These are phyloP conservation scores for Cirrhinus mrigala DNA, from an alignment of 2,797 vertebrate genomes.

Conservation along the genomic window DNA sequence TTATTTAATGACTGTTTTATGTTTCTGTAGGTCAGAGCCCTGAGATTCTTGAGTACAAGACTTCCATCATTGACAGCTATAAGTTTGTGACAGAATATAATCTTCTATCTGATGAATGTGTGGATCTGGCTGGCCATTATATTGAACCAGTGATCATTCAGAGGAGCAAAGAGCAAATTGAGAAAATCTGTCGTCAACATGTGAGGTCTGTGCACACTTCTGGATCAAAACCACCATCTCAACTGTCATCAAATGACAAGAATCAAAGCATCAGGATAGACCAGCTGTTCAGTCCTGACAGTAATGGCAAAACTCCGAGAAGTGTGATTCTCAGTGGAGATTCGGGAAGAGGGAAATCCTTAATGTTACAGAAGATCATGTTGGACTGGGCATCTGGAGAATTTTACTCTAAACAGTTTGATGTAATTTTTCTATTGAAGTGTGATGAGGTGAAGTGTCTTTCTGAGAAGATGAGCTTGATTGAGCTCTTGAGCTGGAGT, in stretches of 20 bases:
- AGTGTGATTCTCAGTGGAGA: too few relatives aligned
- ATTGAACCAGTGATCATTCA: slow-evolving; percentile 34
- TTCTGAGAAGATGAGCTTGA: neutral
- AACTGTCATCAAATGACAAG: neutral
- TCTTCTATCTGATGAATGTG: neutral
- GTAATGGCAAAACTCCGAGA: too few relatives aligned
- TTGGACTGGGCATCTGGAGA: too few relatives aligned
- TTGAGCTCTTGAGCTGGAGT: slow-evolving; percentile 26
- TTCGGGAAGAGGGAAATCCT: too few relatives aligned
- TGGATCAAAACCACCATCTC: neutral
- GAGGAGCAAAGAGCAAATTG: neutral
- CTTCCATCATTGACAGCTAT: neutral
- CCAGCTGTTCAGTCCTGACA: too few relatives aligned
- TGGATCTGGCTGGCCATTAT: neutral
- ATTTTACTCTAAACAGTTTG: neutral
- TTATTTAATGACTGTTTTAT: too few relatives aligned
- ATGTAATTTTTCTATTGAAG: slow-evolving; percentile 20
- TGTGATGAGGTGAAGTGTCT: slow-evolving; percentile 30
- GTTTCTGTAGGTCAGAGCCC: too few relatives aligned
- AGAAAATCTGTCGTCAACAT: neutral
- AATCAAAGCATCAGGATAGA: neutral
- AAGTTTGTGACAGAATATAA: neutral
- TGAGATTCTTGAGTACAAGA: neutral
- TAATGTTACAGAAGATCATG: too few relatives aligned
- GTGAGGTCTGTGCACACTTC: neutral